Conservation (phyloP, 2,113 vertebrate species). For the Lethenteron reissneri region DNA sequence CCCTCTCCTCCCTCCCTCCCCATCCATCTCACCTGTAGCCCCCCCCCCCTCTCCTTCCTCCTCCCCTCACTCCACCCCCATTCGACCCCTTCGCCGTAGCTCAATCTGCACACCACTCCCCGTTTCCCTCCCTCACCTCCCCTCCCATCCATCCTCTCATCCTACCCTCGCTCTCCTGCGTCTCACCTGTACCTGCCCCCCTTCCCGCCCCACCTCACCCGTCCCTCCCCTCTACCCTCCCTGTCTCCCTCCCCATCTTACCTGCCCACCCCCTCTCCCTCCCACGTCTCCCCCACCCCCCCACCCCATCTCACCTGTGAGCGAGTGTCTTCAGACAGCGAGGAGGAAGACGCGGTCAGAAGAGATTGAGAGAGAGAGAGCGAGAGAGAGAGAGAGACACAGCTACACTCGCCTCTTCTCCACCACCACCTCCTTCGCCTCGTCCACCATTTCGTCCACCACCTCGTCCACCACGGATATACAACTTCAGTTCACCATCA, state of each 20-base stretch:
- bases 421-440: no score
- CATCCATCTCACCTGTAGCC: neutral
- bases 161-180: neutral
- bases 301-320: neutral
- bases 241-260: neutral
- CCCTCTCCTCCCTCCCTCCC: conserved; percentile 1
- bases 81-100: neutral
- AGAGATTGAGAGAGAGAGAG: no score
- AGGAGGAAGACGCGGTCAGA: no score
- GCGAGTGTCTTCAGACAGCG: no score
- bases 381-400: no score
- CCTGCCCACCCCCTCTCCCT: neutral
- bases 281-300: neutral
- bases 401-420: no score
- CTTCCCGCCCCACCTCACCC: neutral
- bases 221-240: neutral
- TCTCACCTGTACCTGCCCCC: neutral
- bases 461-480: no score
- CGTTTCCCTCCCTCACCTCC: neutral
- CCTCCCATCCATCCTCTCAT: neutral
- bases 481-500: no score
- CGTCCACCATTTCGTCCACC: no score
- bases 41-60: neutral
- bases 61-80: neutral
- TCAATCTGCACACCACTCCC: neutral